phyloP scores from a whole-genome alignment of 1,140 invertebrate genomes.

The Meloidogyne hapla region DNA sequence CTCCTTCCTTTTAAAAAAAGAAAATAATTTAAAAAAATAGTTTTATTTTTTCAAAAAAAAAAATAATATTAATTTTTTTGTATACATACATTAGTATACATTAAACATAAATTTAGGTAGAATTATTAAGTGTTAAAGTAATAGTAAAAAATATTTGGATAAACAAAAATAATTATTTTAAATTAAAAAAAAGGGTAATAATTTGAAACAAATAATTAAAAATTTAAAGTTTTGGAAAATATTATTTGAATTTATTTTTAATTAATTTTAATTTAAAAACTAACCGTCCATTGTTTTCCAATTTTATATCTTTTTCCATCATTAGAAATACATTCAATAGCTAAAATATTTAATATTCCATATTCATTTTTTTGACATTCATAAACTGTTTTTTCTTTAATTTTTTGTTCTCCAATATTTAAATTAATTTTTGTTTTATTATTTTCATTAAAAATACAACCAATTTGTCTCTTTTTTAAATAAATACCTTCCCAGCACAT shows the following conservation, averaged over 20 bases:
- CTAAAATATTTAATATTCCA: constrained; percentile 13
- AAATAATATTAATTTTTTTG: too few relatives aligned
- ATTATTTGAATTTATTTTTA: constrained; percentile 8
- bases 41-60: constrained; percentile 14
- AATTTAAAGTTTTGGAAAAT: neutral
- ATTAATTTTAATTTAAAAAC: neutral
- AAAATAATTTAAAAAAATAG: neutral
- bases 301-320: constrained; percentile 28
- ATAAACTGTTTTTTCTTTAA: constrained; percentile 18
- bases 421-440: neutral
- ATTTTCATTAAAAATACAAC: constrained; percentile 19
- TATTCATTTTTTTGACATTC: constrained; percentile 34
- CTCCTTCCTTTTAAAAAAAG: constrained; percentile 27
- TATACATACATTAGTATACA: too few relatives aligned
- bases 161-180: too few relatives aligned
- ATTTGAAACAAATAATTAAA: too few relatives aligned
- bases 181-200: too few relatives aligned
- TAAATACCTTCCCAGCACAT: constrained; percentile 14
- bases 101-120: too few relatives aligned
- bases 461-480: constrained; percentile 7
- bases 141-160: too few relatives aligned
- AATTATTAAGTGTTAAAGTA: too few relatives aligned
- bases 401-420: constrained; percentile 24
- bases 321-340: constrained; percentile 28
- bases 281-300: constrained; percentile 33